Evolutionary conservation across 2,888 invertebrate species (phyloP).

Genomic region (Zhengitettix transpicula): DNA sequence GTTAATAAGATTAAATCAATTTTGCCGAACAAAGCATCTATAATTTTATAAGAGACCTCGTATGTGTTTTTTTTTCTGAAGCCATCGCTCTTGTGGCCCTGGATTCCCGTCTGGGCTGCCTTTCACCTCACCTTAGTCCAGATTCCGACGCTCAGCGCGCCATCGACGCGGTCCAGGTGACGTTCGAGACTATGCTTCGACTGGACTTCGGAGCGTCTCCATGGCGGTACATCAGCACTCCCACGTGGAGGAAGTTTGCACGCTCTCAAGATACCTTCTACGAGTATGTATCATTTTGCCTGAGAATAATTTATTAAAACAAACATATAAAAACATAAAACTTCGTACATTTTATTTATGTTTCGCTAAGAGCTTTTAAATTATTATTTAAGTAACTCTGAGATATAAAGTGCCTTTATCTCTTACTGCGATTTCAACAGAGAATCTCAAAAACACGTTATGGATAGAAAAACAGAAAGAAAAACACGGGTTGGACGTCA

Average conservation of each 20-base stretch:
- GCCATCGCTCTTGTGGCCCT: slow-evolving; percentile 26
- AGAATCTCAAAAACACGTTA: too few relatives aligned
- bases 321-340: not conserved
- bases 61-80: not conserved
- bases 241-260: slow-evolving; percentile 20
- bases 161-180: slow-evolving; percentile 21
- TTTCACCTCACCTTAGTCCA: slow-evolving; percentile 19
- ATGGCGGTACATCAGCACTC: slow-evolving; percentile 7
- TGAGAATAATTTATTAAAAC: too few relatives aligned
- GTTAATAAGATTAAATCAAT: too few relatives aligned
- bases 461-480: too few relatives aligned
- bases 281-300: slow-evolving; percentile 19
- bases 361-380: too few relatives aligned
- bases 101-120: slow-evolving; percentile 27
- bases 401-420: too few relatives aligned
- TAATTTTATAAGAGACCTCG: not conserved
- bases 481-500: too few relatives aligned
- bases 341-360: not conserved
- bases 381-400: too few relatives aligned
- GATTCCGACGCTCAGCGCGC: slow-evolving; percentile 23
- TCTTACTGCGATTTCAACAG: too few relatives aligned
- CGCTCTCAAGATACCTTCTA: slow-evolving; percentile 25
- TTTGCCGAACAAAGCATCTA: not conserved
- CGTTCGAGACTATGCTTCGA: slow-evolving; percentile 9
- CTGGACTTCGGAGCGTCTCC: slow-evolving; percentile 1